Percentiles rank a stretch among this genome's conserved stretches.
Evolutionary conservation across 2,797 vertebrate genomes (phyloP).

Genomic region (Cyclura pinguis): DNA sequence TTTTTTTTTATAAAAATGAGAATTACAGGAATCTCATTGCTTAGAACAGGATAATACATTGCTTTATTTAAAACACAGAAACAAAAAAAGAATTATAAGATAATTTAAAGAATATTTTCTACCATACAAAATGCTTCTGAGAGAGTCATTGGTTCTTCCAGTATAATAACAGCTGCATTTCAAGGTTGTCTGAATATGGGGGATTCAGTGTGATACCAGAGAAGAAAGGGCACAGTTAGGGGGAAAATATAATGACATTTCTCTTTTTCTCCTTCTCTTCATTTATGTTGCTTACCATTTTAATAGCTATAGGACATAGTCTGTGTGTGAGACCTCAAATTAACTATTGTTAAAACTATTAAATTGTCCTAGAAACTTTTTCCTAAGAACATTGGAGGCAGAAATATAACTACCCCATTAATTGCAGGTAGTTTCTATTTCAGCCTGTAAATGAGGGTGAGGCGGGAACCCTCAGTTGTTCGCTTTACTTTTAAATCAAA

Average conservation of each 20-base stretch:
- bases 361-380: constrained; percentile 50
- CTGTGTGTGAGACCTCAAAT: not conserved
- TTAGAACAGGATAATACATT: not conserved
- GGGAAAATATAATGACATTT: not conserved
- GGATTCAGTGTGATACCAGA: not conserved
- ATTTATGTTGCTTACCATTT: not conserved
- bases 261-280: not conserved
- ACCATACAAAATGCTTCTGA: not conserved
- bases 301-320: not conserved
- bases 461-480: constrained; percentile 57
- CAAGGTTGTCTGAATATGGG: not conserved
- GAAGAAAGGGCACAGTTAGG: not conserved
- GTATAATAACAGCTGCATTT: not conserved
- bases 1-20: not conserved
- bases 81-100: not conserved
- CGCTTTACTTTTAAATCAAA: constrained; percentile 69
- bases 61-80: not conserved
- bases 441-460: constrained; percentile 57
- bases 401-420: constrained; percentile 46
- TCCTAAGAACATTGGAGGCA: constrained; percentile 61
- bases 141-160: not conserved
- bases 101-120: not conserved
- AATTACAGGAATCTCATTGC: not conserved
- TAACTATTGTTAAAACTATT: constrained; percentile 14
- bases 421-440: constrained; percentile 57